A percentile compares a stretch with the other conserved stretches of the same genome.
These are phyloP conservation scores for Odontothrips loti DNA, from an alignment of 2,888 invertebrate genomes.

Conservation along the genomic window DNA sequence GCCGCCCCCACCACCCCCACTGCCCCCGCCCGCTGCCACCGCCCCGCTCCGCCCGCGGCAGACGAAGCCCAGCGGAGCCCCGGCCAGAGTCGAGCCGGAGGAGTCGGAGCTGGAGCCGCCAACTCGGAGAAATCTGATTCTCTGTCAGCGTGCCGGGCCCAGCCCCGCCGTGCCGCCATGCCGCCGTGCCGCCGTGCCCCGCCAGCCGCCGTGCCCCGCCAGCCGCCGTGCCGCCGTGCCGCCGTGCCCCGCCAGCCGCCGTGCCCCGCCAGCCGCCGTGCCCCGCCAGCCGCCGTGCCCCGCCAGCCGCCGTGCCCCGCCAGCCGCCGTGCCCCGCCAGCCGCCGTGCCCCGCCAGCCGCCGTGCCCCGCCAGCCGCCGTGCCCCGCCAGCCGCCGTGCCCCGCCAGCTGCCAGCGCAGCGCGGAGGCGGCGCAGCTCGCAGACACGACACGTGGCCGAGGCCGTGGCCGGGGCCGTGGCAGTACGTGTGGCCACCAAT, in stretches of 20 bases:
- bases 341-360: not conserved
- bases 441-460: not conserved
- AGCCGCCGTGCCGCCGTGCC: not conserved
- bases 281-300: too few species aligned
- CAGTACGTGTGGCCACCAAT: not conserved
- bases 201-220: not conserved
- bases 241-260: too few species aligned
- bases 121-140: constrained; percentile 20
- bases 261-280: not conserved
- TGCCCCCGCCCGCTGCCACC: too few species aligned
- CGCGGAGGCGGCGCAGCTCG: not conserved
- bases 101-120: not conserved
- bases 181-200: too few species aligned
- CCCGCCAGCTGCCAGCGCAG: too few species aligned
- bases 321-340: too few species aligned
- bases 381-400: too few species aligned
- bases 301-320: too few species aligned
- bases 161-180: not conserved
- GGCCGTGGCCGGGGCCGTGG: not conserved
- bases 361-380: too few species aligned
- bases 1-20: too few species aligned
- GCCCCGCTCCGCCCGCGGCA: too few species aligned
- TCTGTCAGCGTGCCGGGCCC: constrained; percentile 12
- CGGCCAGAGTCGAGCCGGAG: not conserved
- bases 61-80: not conserved